Base-by-base conservation (phyloP, 2,113 vertebrate species). In the Myotis davidii region DNA sequence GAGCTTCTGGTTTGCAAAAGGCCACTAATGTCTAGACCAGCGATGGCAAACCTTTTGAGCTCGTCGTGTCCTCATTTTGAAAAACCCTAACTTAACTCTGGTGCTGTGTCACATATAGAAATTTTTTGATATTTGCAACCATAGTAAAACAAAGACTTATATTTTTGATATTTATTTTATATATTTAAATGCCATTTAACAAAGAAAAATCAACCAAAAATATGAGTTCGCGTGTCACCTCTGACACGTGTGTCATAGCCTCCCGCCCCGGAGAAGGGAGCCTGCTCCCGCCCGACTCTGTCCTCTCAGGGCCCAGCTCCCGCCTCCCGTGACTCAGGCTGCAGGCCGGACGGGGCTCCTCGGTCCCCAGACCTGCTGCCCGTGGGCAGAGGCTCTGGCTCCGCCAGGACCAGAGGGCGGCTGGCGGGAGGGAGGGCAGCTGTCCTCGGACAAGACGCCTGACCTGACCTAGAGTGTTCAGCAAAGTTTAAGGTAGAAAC, bases 301-400 rank as follows among this genome's bases (percentile, higher is more conserved):
- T 4, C 64, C 9, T 3, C 69, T 42, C 29, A 32, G 1, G 1
- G 12, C 56, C 48, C 4, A 23, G 3, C 27, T 72, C 56, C 29
- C 0, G 3, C 48, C 18, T 32, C 52, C 18, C 32, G 17, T 37
- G 42, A 65, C 42, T 5, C 14, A 16, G 50, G 50, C 50, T 50
- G 50, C 50, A 16, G 50, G 50, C 50, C 50, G 14, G 50, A 50
- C 14, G 13, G 50, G 50, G 50, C 50, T 73, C 34, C 67, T 39
- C 5, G 0, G 0, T 50, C 27, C 32, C 42, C 13, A 39, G 23
- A 9, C 54, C 27, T 13, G 0, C 32, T 14, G 34, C n/a, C 39
- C 3, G 0, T n/a, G 74, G 45, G 39, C 12, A 12, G 7, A 73
- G n/a, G 42, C 13, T 37, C 5, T 0, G 1, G 20, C 67, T 65